Percentiles rank a stretch among this genome's conserved stretches.
These are phyloP conservation scores for Helicoverpa assulta DNA, from an alignment of 2,888 invertebrate genomes.

Conservation along the genomic window DNA sequence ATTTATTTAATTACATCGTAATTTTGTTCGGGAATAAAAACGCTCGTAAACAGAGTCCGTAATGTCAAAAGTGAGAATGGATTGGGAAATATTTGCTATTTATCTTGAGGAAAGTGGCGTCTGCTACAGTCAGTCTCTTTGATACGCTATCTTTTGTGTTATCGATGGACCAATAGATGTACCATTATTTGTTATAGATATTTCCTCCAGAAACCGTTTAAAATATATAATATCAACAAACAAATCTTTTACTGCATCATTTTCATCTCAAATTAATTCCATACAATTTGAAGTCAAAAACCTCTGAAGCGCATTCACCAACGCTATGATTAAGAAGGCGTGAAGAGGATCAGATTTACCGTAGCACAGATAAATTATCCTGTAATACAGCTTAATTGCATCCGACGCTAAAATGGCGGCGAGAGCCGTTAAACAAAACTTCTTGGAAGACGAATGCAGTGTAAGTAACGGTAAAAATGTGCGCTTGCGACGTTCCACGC, in stretches of 20 bases:
- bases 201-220: conserved; percentile 3
- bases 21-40: conserved; percentile 60
- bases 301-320: neutral
- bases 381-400: conserved; percentile 71
- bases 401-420: conserved; percentile 63
- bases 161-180: conserved; percentile 17
- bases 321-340: conserved; percentile 42
- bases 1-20: conserved; percentile 71
- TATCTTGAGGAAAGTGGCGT: conserved; percentile 44
- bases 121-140: conserved; percentile 15
- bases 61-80: conserved; percentile 47
- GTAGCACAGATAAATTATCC: conserved; percentile 60
- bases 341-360: conserved; percentile 50
- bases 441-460: conserved; percentile 77
- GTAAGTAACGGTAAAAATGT: conserved; percentile 71
- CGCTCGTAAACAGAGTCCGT: conserved; percentile 56
- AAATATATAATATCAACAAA: neutral
- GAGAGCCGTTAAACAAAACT: conserved; percentile 69
- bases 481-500: conserved; percentile 63
- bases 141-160: conserved; percentile 33
- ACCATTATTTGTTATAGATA: neutral
- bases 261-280: neutral
- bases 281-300: conserved; percentile 13
- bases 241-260: neutral
- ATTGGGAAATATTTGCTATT: conserved; percentile 37